Evolutionary conservation across 2,797 vertebrate genomes (phyloP).

Genomic region (Calcarius lapponicus): DNA sequence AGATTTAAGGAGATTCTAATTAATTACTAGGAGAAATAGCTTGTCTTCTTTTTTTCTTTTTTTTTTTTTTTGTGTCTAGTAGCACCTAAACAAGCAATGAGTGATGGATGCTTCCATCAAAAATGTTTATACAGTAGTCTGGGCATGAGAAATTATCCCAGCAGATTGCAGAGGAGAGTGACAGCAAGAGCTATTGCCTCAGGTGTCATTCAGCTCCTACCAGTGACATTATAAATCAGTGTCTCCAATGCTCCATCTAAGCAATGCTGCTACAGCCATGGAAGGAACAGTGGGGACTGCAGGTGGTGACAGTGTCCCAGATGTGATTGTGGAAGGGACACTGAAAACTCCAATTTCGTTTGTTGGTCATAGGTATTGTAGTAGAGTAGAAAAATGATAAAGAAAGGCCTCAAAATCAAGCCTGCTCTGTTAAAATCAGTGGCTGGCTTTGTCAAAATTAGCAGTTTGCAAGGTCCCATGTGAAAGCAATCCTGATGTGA

Average conservation of each 20-base stretch:
- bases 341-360: background rate
- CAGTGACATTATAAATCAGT: background rate
- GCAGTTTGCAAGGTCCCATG: background rate
- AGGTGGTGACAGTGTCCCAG: background rate
- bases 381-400: background rate
- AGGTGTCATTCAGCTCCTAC: background rate
- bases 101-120: background rate
- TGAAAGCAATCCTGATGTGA: background rate
- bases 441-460: background rate
- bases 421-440: background rate
- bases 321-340: rapidly evolving
- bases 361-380: background rate
- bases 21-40: background rate
- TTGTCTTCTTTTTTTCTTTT: background rate
- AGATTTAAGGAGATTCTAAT: background rate
- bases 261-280: background rate
- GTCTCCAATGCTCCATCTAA: background rate
- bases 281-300: background rate
- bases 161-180: background rate
- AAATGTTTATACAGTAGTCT: background rate
- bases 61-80: background rate
- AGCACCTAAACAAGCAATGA: background rate
- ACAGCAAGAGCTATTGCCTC: background rate
- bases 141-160: background rate
- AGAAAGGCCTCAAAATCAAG: background rate